Percentiles rank a stretch among this genome's conserved stretches.
These are phyloP conservation scores for Actenoides lindsayi DNA, from an alignment of 2,113 vertebrate species.

Conservation along the genomic window DNA sequence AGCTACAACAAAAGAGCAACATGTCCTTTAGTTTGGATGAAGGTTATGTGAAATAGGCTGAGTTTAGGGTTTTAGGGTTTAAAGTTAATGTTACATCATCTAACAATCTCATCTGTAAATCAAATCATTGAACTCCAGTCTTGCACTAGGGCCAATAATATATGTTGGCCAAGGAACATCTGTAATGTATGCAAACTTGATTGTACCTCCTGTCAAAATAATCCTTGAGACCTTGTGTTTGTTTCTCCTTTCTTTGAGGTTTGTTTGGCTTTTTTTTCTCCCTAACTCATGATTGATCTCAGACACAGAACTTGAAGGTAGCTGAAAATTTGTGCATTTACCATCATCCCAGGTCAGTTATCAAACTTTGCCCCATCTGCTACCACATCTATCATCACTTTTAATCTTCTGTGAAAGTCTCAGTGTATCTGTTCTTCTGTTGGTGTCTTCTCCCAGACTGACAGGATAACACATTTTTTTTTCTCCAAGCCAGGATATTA, in stretches of 20 bases:
- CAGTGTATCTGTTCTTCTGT: not conserved
- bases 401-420: not conserved
- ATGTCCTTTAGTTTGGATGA: not conserved
- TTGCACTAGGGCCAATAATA: not conserved
- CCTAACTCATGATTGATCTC: not conserved
- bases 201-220: not conserved
- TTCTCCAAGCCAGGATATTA: not conserved
- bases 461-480: not conserved
- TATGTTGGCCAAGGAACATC: not conserved
- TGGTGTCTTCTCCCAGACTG: not conserved
- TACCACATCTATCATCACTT: not conserved
- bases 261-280: not conserved
- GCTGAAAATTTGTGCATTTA: not conserved
- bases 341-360: not conserved
- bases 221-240: not conserved
- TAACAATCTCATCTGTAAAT: conserved; percentile 12
- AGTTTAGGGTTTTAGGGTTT: not conserved
- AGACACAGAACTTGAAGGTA: not conserved
- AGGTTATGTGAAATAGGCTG: not conserved
- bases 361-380: not conserved
- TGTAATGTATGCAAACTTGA: not conserved
- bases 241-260: not conserved
- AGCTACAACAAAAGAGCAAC: not conserved
- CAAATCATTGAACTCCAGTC: not conserved
- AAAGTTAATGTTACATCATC: not conserved